Conservation (phyloP, 2,888 invertebrate genomes). For the Hesperia comma region DNA sequence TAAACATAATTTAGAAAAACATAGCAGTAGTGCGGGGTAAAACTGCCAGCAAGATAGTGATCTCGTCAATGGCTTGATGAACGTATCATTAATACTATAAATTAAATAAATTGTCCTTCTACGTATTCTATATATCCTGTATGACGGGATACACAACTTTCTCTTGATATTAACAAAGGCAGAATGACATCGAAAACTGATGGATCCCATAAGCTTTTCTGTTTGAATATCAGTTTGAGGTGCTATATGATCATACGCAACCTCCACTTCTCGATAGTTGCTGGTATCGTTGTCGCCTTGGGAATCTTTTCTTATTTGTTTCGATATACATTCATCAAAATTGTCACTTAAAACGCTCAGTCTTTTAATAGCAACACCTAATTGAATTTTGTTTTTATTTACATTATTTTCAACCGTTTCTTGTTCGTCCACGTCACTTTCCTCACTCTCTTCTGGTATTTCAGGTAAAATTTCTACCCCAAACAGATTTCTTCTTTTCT, state of each 20-base stretch:
- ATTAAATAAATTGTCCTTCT: slow-evolving; percentile 64
- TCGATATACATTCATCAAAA: slow-evolving; percentile 76
- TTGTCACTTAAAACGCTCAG: slow-evolving; percentile 79
- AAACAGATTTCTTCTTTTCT: slow-evolving; percentile 74
- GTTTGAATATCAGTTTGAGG: slow-evolving; percentile 75
- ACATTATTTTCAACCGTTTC: slow-evolving; percentile 48
- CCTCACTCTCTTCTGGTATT: slow-evolving; percentile 81
- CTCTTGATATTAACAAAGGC: slow-evolving; percentile 68
- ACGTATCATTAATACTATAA: slow-evolving; percentile 73
- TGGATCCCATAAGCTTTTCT: slow-evolving; percentile 74
- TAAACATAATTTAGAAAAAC: slow-evolving; percentile 66
- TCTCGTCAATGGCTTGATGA: slow-evolving; percentile 73
- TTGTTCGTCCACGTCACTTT: slow-evolving; percentile 60
- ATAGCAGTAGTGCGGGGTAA: slow-evolving; percentile 73
- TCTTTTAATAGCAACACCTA: slow-evolving; percentile 78
- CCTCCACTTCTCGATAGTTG: slow-evolving; percentile 70
- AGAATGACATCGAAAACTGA: slow-evolving; percentile 73
- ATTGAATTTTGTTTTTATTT: slow-evolving; percentile 62
- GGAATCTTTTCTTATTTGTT: slow-evolving; percentile 71
- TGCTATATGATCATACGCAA: slow-evolving; percentile 71
- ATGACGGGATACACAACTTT: slow-evolving; percentile 72
- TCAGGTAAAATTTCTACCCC: slow-evolving; percentile 81
- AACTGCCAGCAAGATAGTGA: slow-evolving; percentile 76
- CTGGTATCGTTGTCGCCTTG: slow-evolving; percentile 54
- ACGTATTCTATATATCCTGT: slow-evolving; percentile 69